Base-by-base conservation (phyloP, 2,797 vertebrate genomes). In the Rhynchonycteris naso region DNA sequence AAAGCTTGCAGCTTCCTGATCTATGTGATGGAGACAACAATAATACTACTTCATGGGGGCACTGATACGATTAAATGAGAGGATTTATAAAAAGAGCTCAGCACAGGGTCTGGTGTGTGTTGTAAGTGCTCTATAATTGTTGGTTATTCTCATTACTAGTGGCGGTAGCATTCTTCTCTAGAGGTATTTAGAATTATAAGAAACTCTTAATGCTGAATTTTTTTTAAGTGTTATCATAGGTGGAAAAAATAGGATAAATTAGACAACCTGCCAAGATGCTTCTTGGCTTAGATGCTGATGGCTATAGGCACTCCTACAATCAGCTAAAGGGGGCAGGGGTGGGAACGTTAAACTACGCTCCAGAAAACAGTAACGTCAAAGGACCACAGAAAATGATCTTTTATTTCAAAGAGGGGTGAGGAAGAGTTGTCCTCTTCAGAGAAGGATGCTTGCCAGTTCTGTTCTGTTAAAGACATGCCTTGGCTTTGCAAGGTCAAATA, bases 401-500 rank as follows among this genome's bases (percentile, higher is more conserved):
- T 61, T 33, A 22, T 61, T 93, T 89, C 66, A 74, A 54, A 19
- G 16, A 43, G 11, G n/a, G 22, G 26, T 24, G 24, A 52, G 50
- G 91, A 58, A 50, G 83, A 86, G 75, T 10, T 35, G 19, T 30
- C 71, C 38, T 58, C 24, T 28, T 43, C 22, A 61, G n/a, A 75
- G 66, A 90, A 91, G 21, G 6, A 43, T 43, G 4, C 26, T 91
- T 65, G 59, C 56, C 76, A 65, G 28, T n/a, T 93, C 65, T 71
- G 22, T 89, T 82, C 69, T 63, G 43, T 93, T 89, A 81, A 86
- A 95, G 72, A 78, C 30, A 69, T 78, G 71, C 26, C 82, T 72
- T 94, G 71, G 78, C 61, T 91, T 66, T 86, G 35, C 18, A 84
- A 43, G 66, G 81, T 93, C 72, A 91, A 90, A 86, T 33, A 90